Conservation (phyloP, 2,888 invertebrate genomes). For the Perizoma flavofasciatum region DNA sequence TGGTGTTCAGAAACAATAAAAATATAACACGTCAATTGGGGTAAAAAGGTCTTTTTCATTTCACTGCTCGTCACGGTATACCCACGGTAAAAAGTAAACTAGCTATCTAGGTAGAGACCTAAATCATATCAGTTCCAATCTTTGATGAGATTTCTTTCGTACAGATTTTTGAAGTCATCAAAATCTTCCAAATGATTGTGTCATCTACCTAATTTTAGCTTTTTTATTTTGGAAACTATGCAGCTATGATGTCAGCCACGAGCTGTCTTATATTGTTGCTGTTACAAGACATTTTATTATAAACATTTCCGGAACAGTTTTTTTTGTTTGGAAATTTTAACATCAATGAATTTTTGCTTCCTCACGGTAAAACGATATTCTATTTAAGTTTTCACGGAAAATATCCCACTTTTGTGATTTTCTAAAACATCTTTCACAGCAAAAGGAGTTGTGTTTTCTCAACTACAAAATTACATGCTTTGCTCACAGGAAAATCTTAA, state of each 20-base stretch:
- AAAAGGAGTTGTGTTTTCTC: background rate
- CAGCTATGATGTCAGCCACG: slow-evolving; percentile 4
- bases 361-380: background rate
- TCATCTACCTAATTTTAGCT: slow-evolving; percentile 5
- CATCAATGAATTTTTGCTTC: slow-evolving; percentile 11
- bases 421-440: background rate
- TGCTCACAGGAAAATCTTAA: too few relatives aligned
- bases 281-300: slow-evolving; percentile 24
- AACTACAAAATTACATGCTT: too few relatives aligned
- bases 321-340: slow-evolving; percentile 22
- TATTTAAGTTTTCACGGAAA: background rate
- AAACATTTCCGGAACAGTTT: slow-evolving; percentile 21
- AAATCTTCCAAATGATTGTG: too few relatives aligned
- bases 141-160: too few relatives aligned
- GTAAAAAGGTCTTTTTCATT: background rate
- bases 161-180: too few relatives aligned
- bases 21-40: background rate
- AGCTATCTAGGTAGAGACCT: too few relatives aligned
- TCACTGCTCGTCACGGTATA: too few relatives aligned
- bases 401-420: background rate
- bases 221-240: slow-evolving; percentile 13
- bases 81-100: too few relatives aligned
- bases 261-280: background rate
- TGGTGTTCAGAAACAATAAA: background rate
- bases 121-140: too few relatives aligned